Percentiles rank a stretch among this genome's conserved stretches.
These are phyloP conservation scores for Pocillopora grandis DNA, from an alignment of 92 coral and sea anemone species.

Conservation along the genomic window DNA sequence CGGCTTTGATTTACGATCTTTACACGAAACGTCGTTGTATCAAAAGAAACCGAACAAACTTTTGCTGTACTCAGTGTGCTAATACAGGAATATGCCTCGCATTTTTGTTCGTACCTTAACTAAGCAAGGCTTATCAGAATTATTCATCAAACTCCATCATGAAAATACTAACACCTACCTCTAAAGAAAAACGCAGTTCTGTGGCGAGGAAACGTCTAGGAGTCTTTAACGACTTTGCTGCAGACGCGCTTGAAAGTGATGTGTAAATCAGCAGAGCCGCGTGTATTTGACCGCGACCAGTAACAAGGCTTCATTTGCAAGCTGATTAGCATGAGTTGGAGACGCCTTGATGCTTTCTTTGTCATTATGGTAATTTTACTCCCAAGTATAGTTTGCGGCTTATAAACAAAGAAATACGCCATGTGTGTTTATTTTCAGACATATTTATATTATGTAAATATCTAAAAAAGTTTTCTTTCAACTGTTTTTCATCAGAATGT, in stretches of 20 bases:
- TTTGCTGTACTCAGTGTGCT: background rate
- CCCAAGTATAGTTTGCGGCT: background rate
- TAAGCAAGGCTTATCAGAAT: background rate
- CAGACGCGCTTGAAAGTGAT: constrained; percentile 10
- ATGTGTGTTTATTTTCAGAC: background rate
- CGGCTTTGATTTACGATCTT: background rate
- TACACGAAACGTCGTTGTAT: background rate
- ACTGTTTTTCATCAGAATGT: too few species aligned
- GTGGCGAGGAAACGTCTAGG: background rate
- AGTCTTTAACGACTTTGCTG: background rate
- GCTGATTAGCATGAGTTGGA: constrained; percentile 20
- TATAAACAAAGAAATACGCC: background rate
- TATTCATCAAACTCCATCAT: background rate
- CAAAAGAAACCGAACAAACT: background rate
- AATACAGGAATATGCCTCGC: background rate
- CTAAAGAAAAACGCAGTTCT: background rate
- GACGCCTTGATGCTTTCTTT: background rate
- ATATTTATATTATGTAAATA: too few species aligned
- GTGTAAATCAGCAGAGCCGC: constrained; percentile 14
- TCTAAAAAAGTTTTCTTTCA: too few species aligned
- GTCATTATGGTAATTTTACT: constrained; percentile 23
- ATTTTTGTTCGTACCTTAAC: background rate
- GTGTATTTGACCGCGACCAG: background rate
- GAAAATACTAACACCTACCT: constrained; percentile 6
- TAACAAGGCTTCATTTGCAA: background rate